Conservation (phyloP, 1,140 invertebrate genomes). For the Idris sp. region DNA sequence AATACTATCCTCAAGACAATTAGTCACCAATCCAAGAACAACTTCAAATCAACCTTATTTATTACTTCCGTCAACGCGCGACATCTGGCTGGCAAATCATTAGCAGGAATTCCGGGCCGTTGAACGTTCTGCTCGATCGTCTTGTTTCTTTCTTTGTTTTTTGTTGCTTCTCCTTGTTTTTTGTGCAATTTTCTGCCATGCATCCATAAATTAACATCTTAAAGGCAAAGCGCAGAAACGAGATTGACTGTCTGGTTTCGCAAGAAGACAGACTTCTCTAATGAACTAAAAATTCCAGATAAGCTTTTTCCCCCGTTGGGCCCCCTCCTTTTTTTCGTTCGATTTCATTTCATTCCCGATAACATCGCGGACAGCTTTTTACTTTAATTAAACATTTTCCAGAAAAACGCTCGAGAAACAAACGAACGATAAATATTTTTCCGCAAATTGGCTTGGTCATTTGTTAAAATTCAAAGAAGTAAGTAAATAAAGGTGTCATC, state of each 20-base stretch:
- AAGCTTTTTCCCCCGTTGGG: not conserved
- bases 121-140: too few relatives aligned
- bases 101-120: constrained; percentile 30
- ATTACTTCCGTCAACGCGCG: constrained; percentile 35
- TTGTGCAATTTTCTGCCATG: not conserved
- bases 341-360: not conserved
- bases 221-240: constrained; percentile 2
- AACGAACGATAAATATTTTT: constrained; percentile 40
- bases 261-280: constrained; percentile 1
- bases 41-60: constrained; percentile 34
- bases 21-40: constrained; percentile 21
- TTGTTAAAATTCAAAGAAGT: constrained; percentile 31
- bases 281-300: constrained; percentile 19
- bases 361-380: constrained; percentile 14
- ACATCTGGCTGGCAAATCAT: constrained; percentile 50
- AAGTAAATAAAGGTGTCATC: constrained; percentile 54
- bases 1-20: constrained; percentile 39
- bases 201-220: constrained; percentile 44
- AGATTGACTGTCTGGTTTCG: constrained; percentile 9
- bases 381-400: constrained; percentile 20
- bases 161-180: constrained; percentile 29
- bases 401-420: not conserved
- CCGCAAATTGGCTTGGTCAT: constrained; percentile 32
- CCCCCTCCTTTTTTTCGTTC: too few relatives aligned
- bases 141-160: too few relatives aligned